Evolutionary conservation across 1,140 invertebrate species (phyloP).

Genomic region (Mactra quadrangularis): DNA sequence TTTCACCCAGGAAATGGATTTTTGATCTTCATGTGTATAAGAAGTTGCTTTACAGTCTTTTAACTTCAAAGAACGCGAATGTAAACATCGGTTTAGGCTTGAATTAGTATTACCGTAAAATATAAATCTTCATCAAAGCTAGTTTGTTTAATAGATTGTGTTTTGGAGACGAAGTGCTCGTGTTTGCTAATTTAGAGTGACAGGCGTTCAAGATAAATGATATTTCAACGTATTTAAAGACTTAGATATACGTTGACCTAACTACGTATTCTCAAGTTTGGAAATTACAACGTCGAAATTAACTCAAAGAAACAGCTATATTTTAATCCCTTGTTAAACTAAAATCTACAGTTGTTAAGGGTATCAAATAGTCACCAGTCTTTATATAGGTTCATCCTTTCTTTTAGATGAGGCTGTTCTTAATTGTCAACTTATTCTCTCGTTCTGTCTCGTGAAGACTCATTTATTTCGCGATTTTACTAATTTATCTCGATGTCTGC

Average conservation of each 20-base stretch:
- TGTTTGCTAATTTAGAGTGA: conserved; percentile 52
- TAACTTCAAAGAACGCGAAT: conserved; percentile 46
- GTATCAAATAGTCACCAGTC: too few relatives aligned
- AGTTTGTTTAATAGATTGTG: conserved; percentile 61
- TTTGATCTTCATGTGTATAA: conserved; percentile 62
- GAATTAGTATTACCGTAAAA: conserved; percentile 61
- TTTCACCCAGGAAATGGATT: conserved; percentile 61
- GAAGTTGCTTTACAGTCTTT: conserved; percentile 48
- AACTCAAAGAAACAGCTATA: too few relatives aligned
- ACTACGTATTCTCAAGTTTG: too few relatives aligned
- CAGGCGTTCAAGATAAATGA: conserved; percentile 47
- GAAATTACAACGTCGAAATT: too few relatives aligned
- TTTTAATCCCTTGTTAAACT: too few relatives aligned
- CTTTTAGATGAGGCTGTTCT: too few relatives aligned
- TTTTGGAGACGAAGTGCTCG: conserved; percentile 54
- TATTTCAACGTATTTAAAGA: conserved; percentile 14
- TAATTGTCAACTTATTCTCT: too few relatives aligned
- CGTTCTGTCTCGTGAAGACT: too few relatives aligned
- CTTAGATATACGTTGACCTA: not conserved
- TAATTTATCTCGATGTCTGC: too few relatives aligned
- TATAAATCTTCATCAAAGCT: conserved; percentile 58
- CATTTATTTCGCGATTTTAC: too few relatives aligned
- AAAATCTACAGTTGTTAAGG: too few relatives aligned
- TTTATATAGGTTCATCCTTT: too few relatives aligned
- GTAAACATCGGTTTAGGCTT: conserved; percentile 60